These are phyloP conservation scores for Thecophora atra DNA, from an alignment of 2,888 invertebrate genomes.

Conservation along the genomic window DNA sequence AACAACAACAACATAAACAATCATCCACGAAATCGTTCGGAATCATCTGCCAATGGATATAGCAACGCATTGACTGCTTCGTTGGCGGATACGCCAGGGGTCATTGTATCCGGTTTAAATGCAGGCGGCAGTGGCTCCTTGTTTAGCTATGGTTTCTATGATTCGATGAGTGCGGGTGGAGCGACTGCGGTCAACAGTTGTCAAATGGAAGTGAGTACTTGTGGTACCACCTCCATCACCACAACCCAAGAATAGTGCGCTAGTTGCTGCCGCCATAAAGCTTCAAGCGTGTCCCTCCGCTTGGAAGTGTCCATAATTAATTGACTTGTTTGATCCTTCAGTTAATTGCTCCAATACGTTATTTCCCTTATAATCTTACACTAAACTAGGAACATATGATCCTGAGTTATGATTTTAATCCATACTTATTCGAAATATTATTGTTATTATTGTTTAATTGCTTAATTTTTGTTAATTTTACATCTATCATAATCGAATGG, in stretches of 20 bases:
- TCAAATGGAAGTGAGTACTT: slow-evolving; percentile 60
- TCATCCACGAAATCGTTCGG: slow-evolving; percentile 7
- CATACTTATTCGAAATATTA: no score
- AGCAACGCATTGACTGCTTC: slow-evolving; percentile 57
- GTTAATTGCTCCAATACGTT: no score
- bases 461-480: no score
- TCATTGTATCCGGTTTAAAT: slow-evolving; percentile 53
- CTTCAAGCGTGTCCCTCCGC: not conserved
- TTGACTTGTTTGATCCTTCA: not conserved
- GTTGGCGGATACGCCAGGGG: slow-evolving; percentile 57
- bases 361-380: no score
- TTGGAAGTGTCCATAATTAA: not conserved
- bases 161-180: slow-evolving; percentile 38
- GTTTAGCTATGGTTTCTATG: slow-evolving; percentile 49
- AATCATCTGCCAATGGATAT: slow-evolving; percentile 44
- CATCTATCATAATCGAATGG: no score
- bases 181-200: slow-evolving; percentile 45
- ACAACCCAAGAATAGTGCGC: slow-evolving; percentile 8
- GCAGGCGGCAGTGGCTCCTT: slow-evolving; percentile 33
- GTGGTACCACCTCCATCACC: not conserved
- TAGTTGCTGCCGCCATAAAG: slow-evolving; percentile 9
- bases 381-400: no score
- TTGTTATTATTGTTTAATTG: no score
- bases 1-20: slow-evolving; percentile 41
- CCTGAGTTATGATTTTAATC: no score